These are phyloP conservation scores for Reticulitermes speratus DNA, from an alignment of 1,140 invertebrate genomes.

Conservation along the genomic window DNA sequence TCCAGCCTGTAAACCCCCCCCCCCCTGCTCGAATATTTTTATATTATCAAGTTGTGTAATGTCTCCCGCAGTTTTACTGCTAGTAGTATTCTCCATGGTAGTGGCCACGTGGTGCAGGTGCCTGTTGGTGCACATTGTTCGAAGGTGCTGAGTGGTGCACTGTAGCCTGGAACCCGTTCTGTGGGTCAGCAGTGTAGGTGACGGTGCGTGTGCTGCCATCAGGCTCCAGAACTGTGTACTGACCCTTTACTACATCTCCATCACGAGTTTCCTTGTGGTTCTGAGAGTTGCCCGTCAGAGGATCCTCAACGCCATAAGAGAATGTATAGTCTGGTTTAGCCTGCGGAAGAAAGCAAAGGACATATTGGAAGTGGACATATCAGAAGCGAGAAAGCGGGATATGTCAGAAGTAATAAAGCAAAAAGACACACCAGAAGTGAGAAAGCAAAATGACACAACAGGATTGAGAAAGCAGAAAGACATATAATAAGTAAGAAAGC, in stretches of 20 bases:
- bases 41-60: too few species aligned
- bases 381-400: neutral
- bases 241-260: conserved; percentile 38
- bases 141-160: conserved; percentile 31
- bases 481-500: too few species aligned
- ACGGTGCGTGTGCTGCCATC: conserved; percentile 39
- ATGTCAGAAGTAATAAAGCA: neutral
- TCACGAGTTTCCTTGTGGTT: conserved; percentile 37
- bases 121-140: neutral
- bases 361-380: neutral
- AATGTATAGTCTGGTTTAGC: conserved; percentile 34
- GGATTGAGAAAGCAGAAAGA: too few species aligned
- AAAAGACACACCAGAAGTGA: too few species aligned
- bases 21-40: too few species aligned
- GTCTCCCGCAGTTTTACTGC: neutral
- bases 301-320: conserved; percentile 35
- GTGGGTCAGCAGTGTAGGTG: conserved; percentile 38
- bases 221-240: conserved; percentile 40
- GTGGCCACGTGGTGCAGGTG: neutral
- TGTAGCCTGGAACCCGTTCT: conserved; percentile 40
- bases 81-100: neutral
- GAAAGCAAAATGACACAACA: too few species aligned
- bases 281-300: conserved; percentile 33
- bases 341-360: conserved; percentile 18
- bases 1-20: too few species aligned